Percentiles rank a stretch among this genome's conserved stretches.
phyloP scores from a whole-genome alignment of 2,797 vertebrate genomes.

The Tokudaia muenninki region DNA sequence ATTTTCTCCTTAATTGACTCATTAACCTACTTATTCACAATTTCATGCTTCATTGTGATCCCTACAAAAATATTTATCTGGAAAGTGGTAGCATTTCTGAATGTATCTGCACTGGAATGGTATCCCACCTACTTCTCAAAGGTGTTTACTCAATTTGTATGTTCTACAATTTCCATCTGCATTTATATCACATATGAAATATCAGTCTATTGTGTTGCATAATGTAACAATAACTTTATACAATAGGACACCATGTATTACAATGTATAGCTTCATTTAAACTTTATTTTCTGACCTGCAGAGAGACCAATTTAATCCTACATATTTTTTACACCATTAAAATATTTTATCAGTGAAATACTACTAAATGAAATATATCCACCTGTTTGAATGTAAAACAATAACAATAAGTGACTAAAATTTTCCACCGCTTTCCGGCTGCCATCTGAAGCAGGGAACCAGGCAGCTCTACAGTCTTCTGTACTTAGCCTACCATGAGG shows the following conservation, averaged over 20 bases:
- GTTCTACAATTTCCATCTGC: constrained; percentile 79
- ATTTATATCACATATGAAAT: constrained; percentile 75
- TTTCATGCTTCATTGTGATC: constrained; percentile 79
- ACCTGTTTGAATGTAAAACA: neutral
- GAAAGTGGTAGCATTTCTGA: constrained; percentile 78
- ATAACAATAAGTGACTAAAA: constrained; percentile 37
- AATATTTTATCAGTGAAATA: constrained; percentile 23
- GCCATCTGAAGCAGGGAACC: too few relatives aligned
- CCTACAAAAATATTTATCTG: constrained; percentile 76
- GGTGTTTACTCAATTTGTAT: constrained; percentile 74
- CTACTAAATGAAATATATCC: constrained; percentile 46
- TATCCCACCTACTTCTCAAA: constrained; percentile 73
- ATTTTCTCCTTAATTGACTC: constrained; percentile 66
- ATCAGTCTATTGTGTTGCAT: constrained; percentile 65
- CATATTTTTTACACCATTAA: constrained; percentile 39
- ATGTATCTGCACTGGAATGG: constrained; percentile 68
- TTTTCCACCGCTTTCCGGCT: neutral
- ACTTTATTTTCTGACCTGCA: constrained; percentile 61
- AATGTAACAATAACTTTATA: constrained; percentile 71
- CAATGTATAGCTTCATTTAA: constrained; percentile 67
- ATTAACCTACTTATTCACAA: constrained; percentile 66
- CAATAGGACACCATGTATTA: constrained; percentile 65
- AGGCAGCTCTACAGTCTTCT: too few relatives aligned
- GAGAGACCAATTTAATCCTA: neutral
- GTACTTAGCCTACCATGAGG: too few relatives aligned